Conservation (phyloP, 1,140 invertebrate species). For the Drosophila tsacasi region DNA sequence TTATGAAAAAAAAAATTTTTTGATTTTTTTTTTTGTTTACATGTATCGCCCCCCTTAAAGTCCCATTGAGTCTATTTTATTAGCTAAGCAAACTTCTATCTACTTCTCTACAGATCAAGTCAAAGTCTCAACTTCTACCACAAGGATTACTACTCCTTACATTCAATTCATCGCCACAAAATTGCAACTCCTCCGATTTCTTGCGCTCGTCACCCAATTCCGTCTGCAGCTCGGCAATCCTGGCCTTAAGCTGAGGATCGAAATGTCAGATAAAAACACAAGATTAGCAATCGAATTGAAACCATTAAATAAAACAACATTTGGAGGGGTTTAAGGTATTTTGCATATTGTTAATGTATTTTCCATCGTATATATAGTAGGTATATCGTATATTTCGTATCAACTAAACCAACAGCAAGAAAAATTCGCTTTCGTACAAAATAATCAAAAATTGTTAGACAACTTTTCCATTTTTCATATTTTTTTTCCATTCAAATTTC, state of each 20-base stretch:
- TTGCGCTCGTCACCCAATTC: constrained; percentile 94
- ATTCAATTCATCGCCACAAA: constrained; percentile 92
- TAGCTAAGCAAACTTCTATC: neutral
- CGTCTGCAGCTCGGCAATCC: constrained; percentile 86
- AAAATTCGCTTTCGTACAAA: constrained; percentile 82
- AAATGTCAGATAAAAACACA: constrained; percentile 33
- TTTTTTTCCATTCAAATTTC: constrained; percentile 30
- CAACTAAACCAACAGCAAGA: constrained; percentile 83
- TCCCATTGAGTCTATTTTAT: neutral
- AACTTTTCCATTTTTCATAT: constrained; percentile 65
- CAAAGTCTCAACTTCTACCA: constrained; percentile 35
- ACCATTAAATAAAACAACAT: constrained; percentile 67
- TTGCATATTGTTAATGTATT: constrained; percentile 71
- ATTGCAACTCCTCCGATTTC: constrained; percentile 95
- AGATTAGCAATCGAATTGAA: constrained; percentile 31
- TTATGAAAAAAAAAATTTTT: too few relatives aligned
- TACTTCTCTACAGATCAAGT: constrained; percentile 2
- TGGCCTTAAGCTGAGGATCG: constrained; percentile 65
- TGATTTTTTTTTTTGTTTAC: too few relatives aligned
- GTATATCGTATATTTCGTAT: constrained; percentile 69
- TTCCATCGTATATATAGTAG: constrained; percentile 60
- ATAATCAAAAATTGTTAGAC: constrained; percentile 57
- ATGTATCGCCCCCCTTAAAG: too few relatives aligned
- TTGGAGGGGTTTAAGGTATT: constrained; percentile 25
- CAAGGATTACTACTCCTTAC: constrained; percentile 85